Conservation (phyloP, 2,888 invertebrate species). For the Eilema caniola region DNA sequence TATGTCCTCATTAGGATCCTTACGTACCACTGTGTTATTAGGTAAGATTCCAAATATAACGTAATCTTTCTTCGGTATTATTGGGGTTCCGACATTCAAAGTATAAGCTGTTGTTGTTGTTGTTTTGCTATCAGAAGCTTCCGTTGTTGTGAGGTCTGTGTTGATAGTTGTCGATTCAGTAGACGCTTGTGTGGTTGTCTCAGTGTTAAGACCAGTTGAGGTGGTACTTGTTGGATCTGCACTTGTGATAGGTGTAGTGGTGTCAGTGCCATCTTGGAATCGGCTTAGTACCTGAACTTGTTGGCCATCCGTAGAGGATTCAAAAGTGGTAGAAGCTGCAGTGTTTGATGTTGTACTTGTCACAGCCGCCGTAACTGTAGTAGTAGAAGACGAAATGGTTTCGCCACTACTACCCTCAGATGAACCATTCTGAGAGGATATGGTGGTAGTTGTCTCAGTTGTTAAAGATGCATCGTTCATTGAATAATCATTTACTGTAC, state of each 20-base stretch:
- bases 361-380: slow-evolving; percentile 28
- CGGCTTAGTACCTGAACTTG: slow-evolving; percentile 39
- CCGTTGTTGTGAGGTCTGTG: slow-evolving; percentile 54
- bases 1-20: slow-evolving; percentile 89
- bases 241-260: slow-evolving; percentile 29
- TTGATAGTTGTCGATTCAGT: slow-evolving; percentile 55
- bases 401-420: slow-evolving; percentile 37
- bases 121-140: slow-evolving; percentile 55
- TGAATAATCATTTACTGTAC: slow-evolving; percentile 14
- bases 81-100: slow-evolving; percentile 59
- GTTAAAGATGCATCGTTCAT: slow-evolving; percentile 28
- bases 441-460: slow-evolving; percentile 32
- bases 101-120: slow-evolving; percentile 62
- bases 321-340: slow-evolving; percentile 41
- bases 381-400: slow-evolving; percentile 35
- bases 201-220: slow-evolving; percentile 52
- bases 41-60: slow-evolving; percentile 92
- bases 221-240: slow-evolving; percentile 51
- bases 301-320: slow-evolving; percentile 47
- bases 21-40: slow-evolving; percentile 92
- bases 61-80: slow-evolving; percentile 89
- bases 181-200: slow-evolving; percentile 59
- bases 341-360: slow-evolving; percentile 38
- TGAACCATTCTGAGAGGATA: slow-evolving; percentile 34
- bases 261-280: slow-evolving; percentile 35